Conservation (phyloP, 2,888 invertebrate species). For the Phortica okadai region DNA sequence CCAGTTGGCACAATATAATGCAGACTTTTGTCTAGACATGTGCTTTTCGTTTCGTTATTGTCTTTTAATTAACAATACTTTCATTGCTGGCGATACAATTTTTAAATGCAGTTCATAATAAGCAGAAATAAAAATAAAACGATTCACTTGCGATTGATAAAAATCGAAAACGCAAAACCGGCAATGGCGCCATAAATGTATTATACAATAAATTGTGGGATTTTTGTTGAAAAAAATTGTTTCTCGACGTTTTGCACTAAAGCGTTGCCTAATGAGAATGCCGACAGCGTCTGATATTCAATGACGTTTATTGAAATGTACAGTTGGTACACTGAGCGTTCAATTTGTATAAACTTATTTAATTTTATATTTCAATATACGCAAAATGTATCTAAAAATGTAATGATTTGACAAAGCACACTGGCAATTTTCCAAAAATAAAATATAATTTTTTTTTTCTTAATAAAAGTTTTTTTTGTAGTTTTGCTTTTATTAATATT, state of each 20-base stretch:
- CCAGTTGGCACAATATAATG: no score
- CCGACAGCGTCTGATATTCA: neutral
- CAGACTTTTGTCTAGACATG: no score
- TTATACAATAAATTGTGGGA: neutral
- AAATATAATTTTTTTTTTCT: no score
- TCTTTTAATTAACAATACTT: neutral
- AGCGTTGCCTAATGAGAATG: neutral
- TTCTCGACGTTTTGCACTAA: neutral
- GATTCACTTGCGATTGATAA: neutral
- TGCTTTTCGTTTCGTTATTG: neutral
- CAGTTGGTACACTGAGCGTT: neutral
- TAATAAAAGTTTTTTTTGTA: no score
- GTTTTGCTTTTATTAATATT: no score
- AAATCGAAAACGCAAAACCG: slow-evolving; percentile 3
- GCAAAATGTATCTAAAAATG: no score
- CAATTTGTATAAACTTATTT: neutral
- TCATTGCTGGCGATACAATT: neutral
- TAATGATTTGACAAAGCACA: no score
- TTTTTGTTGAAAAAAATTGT: neutral
- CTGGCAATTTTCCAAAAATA: no score
- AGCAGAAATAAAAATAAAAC: neutral
- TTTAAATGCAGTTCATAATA: neutral
- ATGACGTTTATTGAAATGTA: neutral
- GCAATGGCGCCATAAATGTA: neutral
- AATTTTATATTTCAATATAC: no score